phyloP scores from a whole-genome alignment of 2,797 vertebrate species.

The Pteronotus mesoamericanus region DNA sequence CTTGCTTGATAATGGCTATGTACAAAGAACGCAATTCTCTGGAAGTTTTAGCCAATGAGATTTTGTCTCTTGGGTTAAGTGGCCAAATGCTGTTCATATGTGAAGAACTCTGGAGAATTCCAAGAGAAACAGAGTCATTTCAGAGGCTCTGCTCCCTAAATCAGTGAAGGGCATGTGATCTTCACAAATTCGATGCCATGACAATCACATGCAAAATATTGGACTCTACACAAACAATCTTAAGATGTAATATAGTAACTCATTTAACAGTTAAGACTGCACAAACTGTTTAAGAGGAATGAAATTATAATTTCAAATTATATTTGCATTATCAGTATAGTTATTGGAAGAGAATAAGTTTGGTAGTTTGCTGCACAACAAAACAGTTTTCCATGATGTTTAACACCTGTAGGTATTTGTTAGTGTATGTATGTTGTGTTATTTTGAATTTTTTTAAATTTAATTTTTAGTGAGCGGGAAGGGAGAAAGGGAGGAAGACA shows the following conservation, averaged over 20 bases:
- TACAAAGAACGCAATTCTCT: neutral
- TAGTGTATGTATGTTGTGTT: neutral
- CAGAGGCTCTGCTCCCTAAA: neutral
- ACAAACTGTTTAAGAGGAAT: neutral
- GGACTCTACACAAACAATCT: neutral
- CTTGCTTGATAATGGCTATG: neutral
- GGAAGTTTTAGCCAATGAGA: neutral
- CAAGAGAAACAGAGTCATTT: neutral
- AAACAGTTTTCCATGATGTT: neutral
- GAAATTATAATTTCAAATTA: neutral
- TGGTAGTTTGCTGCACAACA: neutral
- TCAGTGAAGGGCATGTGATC: neutral
- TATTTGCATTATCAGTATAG: neutral
- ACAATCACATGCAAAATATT: neutral
- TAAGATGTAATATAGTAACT: neutral
- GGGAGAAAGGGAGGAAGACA: neutral
- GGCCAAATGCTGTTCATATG: neutral
- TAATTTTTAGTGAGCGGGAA: neutral
- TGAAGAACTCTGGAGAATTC: neutral
- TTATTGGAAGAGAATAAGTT: neutral
- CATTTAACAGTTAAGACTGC: neutral
- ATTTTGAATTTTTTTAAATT: too few relatives aligned
- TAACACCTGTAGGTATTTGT: neutral
- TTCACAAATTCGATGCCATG: neutral
- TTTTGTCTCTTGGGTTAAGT: neutral